phyloP scores from a whole-genome alignment of 2,113 vertebrate genomes.

The Parotia lawesii region DNA sequence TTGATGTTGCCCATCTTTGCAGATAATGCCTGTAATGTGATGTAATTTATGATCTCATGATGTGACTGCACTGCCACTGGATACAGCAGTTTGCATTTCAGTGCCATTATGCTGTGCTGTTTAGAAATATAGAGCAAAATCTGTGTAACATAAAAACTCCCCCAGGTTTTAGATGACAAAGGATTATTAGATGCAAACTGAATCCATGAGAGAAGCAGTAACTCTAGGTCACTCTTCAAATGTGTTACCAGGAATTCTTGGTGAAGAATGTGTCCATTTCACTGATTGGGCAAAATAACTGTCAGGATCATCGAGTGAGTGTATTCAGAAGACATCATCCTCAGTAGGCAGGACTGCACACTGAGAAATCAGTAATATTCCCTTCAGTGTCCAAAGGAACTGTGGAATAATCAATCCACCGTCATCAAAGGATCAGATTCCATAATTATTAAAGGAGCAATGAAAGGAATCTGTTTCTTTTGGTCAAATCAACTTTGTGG shows the following conservation, averaged over 20 bases:
- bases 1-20: background rate
- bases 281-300: background rate
- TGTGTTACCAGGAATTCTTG: background rate
- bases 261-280: background rate
- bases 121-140: background rate
- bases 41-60: background rate
- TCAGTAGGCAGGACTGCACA: background rate
- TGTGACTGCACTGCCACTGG: background rate
- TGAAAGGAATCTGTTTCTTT: background rate
- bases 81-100: background rate
- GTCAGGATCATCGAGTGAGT: background rate
- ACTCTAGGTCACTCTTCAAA: background rate
- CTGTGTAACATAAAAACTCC: background rate
- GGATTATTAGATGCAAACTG: background rate
- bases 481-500: background rate
- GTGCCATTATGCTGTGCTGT: background rate
- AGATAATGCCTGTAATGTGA: background rate
- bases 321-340: background rate
- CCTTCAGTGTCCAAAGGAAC: background rate
- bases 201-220: background rate
- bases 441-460: background rate
- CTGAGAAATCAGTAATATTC: background rate
- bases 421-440: background rate
- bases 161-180: background rate
- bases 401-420: background rate